Percentiles rank a stretch among this genome's conserved stretches.
Evolutionary conservation across 2,113 vertebrate species (phyloP).

Genomic region (Cebidichthys violaceus): DNA sequence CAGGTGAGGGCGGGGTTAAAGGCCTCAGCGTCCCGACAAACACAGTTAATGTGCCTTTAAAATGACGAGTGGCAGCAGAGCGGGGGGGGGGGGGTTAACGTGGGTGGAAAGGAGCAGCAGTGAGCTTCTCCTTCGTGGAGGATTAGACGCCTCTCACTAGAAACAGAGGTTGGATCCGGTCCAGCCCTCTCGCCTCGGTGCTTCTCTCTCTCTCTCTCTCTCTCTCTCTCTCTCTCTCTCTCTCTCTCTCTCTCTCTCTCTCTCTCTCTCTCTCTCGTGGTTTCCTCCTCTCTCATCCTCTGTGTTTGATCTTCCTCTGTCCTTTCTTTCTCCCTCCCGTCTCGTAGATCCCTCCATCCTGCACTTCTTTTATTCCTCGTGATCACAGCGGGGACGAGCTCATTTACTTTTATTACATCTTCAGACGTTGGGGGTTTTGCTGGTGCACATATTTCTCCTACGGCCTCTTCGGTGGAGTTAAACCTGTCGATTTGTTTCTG

Average conservation of each 20-base stretch:
- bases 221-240: conserved; percentile 37
- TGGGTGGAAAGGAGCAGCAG: conserved; percentile 56
- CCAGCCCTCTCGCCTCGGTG: conserved; percentile 19
- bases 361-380: neutral
- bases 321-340: conserved; percentile 2
- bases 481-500: conserved; percentile 19
- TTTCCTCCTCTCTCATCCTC: conserved; percentile 20
- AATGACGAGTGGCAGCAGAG: conserved; percentile 5
- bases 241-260: conserved; percentile 38
- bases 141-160: conserved; percentile 60
- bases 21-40: conserved; percentile 4
- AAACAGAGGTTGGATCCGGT: conserved; percentile 40
- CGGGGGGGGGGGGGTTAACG: conserved; percentile 13
- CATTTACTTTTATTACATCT: conserved; percentile 3
- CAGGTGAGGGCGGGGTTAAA: conserved; percentile 19
- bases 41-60: conserved; percentile 6
- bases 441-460: neutral
- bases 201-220: conserved; percentile 41
- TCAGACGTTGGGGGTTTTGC: neutral
- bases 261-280: conserved; percentile 28
- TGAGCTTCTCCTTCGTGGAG: conserved; percentile 41
- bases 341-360: conserved; percentile 11
- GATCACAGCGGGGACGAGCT: neutral
- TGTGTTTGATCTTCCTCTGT: conserved; percentile 22
- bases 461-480: neutral